Percentiles rank a stretch among this genome's conserved stretches.
These are phyloP conservation scores for Mystacides longicornis DNA, from an alignment of 2,888 invertebrate species.

Conservation along the genomic window DNA sequence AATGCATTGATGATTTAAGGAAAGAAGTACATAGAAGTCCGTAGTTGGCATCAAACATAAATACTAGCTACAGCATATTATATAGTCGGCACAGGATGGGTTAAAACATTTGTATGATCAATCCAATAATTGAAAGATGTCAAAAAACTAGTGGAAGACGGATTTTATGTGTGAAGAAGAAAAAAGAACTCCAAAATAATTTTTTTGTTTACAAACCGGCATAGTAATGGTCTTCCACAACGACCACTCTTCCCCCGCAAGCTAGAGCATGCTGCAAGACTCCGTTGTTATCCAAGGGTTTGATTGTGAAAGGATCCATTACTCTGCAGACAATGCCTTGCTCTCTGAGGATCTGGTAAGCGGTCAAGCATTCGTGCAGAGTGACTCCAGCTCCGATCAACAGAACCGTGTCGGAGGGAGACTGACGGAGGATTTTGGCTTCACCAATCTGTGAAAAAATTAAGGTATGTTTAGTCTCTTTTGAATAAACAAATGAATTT, in stretches of 20 bases:
- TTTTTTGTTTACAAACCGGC: conserved; percentile 51
- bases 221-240: conserved; percentile 96
- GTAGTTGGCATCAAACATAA: too few relatives aligned
- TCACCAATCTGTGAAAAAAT: conserved; percentile 53
- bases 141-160: too few relatives aligned
- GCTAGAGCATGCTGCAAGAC: conserved; percentile 71
- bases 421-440: conserved; percentile 71
- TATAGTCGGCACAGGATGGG: too few relatives aligned
- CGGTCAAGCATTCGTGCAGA: conserved; percentile 80
- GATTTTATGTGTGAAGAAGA: too few relatives aligned
- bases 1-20: too few relatives aligned
- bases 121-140: too few relatives aligned
- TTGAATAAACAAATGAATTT: background rate
- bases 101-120: too few relatives aligned
- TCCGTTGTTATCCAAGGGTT: conserved; percentile 80
- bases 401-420: conserved; percentile 70
- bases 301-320: conserved; percentile 92
- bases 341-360: conserved; percentile 67
- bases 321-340: conserved; percentile 70
- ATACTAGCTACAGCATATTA: too few relatives aligned
- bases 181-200: background rate
- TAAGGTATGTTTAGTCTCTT: background rate
- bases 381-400: conserved; percentile 93
- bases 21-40: too few relatives aligned
- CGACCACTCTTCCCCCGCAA: conserved; percentile 74